These are phyloP conservation scores for Meandrina meandrites DNA, from an alignment of 92 coral and sea anemone species.

Conservation along the genomic window DNA sequence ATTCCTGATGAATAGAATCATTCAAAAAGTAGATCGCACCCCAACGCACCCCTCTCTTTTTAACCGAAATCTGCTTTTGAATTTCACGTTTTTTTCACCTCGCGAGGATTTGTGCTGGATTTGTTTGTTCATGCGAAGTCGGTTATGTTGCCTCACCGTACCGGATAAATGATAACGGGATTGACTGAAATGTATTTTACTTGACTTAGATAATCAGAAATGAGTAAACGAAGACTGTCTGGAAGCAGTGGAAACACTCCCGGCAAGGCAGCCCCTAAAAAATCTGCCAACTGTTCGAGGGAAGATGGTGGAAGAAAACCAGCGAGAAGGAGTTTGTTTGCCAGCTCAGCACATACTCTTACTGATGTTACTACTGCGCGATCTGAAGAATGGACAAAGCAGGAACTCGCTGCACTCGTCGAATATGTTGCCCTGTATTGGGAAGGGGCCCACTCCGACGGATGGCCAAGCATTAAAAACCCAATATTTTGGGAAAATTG, in stretches of 20 bases:
- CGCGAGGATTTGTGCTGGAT: neutral
- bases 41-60: neutral
- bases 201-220: neutral
- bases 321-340: constrained; percentile 10
- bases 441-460: constrained; percentile 58
- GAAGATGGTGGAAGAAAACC: neutral
- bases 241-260: constrained; percentile 41
- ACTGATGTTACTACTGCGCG: neutral
- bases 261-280: constrained; percentile 44
- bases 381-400: constrained; percentile 29
- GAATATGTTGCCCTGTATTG: constrained; percentile 56
- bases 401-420: constrained; percentile 44
- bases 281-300: neutral
- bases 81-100: neutral
- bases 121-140: neutral
- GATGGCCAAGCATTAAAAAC: constrained; percentile 52
- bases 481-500: constrained; percentile 39
- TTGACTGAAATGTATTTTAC: neutral
- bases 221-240: constrained; percentile 11
- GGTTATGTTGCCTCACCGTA: neutral
- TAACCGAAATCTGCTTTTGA: neutral
- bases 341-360: neutral
- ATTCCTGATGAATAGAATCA: neutral
- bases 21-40: neutral
- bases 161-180: neutral